Evolutionary conservation across 1,140 invertebrate genomes (phyloP), one percentile per base, ranked within the genome.

Genomic region (Tetraneura akinire): DNA sequence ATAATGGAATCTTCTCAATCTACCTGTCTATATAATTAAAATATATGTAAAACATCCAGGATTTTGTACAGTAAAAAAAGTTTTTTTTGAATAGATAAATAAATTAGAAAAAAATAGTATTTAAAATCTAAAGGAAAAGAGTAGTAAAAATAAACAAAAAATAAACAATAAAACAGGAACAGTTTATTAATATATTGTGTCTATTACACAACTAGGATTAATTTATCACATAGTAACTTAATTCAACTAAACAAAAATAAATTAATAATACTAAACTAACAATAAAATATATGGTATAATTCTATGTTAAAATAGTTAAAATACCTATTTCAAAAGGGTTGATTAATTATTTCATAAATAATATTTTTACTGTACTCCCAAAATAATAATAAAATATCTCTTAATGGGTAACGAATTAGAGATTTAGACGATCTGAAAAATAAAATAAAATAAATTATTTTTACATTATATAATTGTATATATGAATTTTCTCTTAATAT

Each of bases 371-470:
- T 78, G 37, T 78, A 78, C 18, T 78, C 74, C 74, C 74, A 78
- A 5, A 78, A 47, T 3, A 78, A 16, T 13, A 78, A 11, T 42
- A 78, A 26, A 18, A 78, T 78, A n/a, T 78, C 74, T 47, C n/a
- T 62, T 23, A 78, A 62, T 45, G 74, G 74, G 13, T 78, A 78
- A 9, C 74, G 53, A 10, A 78, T 78, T 45, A 78, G 2, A 14
- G 74, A 78, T 60, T 78, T 78, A 26, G 74, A 62, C 18, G 74
- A 60, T 78, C 74, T 78, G 74, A 62, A 78, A 78, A 45, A 74
- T 47, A 62, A 21, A 71, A 29, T 10, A 14, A n/a, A 11, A 74
- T 6, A 74, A 55, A 37, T n/a, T n/a, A n/a, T n/a, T n/a, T n/a
- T n/a, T n/a, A n/a, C n/a, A n/a, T n/a, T n/a, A n/a, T n/a, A n/a